Conservation (phyloP, 2,888 invertebrate genomes). For the Gandaritis pyraliata region DNA sequence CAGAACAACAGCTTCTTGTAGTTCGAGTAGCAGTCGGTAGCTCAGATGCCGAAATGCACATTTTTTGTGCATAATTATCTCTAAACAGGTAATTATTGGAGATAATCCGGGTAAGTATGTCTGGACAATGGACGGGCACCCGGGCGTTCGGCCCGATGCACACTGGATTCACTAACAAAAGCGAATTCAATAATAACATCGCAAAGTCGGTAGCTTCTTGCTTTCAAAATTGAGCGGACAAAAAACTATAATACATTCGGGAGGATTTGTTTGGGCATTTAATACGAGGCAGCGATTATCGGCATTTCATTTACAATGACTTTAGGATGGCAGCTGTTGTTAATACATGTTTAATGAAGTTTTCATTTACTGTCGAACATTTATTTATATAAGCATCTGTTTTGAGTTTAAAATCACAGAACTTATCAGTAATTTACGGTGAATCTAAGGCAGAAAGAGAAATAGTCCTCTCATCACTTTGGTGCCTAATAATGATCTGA, state of each 20-base stretch:
- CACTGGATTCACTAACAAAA: conserved; percentile 69
- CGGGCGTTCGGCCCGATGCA: conserved; percentile 65
- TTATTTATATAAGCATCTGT: too few species aligned
- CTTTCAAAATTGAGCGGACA: conserved; percentile 65
- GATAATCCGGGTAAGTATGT: conserved; percentile 74
- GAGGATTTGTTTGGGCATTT: conserved; percentile 50
- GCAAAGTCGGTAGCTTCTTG: conserved; percentile 83
- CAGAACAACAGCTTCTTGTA: neutral
- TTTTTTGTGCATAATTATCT: conserved; percentile 69
- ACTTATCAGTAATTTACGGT: too few species aligned
- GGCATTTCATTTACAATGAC: conserved; percentile 48
- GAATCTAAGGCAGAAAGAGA: too few species aligned
- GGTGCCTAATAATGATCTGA: too few species aligned
- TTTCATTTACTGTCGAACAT: conserved; percentile 20
- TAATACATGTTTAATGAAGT: conserved; percentile 16
- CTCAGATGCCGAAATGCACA: conserved; percentile 58
- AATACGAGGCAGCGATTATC: conserved; percentile 49
- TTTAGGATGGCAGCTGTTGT: conserved; percentile 55
- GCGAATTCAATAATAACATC: conserved; percentile 73
- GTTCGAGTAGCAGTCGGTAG: conserved; percentile 52
- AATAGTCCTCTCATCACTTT: too few species aligned
- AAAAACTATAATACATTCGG: conserved; percentile 62
- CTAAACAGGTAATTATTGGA: conserved; percentile 79
- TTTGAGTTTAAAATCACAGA: too few species aligned
- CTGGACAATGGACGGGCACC: conserved; percentile 67